phyloP scores from a whole-genome alignment of 2,888 invertebrate species.

The Lacanobia wlatinum region DNA sequence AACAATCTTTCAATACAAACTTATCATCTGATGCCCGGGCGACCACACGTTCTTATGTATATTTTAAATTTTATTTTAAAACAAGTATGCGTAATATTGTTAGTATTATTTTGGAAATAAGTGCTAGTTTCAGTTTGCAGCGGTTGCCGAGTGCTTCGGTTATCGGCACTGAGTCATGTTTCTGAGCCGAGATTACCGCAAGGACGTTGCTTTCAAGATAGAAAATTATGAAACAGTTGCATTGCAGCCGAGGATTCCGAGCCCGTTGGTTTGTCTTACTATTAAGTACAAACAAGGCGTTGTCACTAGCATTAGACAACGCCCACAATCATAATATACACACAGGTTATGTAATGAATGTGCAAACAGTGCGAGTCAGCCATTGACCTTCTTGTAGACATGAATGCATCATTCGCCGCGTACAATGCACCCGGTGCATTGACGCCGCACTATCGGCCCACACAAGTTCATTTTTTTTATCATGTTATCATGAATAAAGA shows the following conservation, averaged over 20 bases:
- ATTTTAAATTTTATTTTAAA: constrained; percentile 62
- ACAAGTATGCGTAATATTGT: constrained; percentile 71
- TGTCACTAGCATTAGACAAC: constrained; percentile 70
- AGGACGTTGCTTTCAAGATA: constrained; percentile 84
- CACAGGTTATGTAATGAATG: constrained; percentile 84
- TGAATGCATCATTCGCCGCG: constrained; percentile 86
- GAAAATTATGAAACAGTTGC: constrained; percentile 76
- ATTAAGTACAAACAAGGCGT: constrained; percentile 45
- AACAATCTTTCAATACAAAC: constrained; percentile 45
- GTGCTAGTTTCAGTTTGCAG: constrained; percentile 81
- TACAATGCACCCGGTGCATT: constrained; percentile 85
- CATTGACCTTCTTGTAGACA: constrained; percentile 87
- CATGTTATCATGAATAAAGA: constrained; percentile 78
- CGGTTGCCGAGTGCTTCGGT: constrained; percentile 80
- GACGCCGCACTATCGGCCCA: constrained; percentile 84
- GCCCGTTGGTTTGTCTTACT: constrained; percentile 45
- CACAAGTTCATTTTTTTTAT: constrained; percentile 82
- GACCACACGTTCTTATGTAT: constrained; percentile 48
- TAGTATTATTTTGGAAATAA: constrained; percentile 79
- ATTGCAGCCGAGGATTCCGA: constrained; percentile 56
- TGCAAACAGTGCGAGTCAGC: constrained; percentile 79
- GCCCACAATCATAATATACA: constrained; percentile 79
- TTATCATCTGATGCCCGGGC: constrained; percentile 49
- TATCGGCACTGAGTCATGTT: constrained; percentile 82
- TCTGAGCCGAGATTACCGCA: constrained; percentile 81